These are phyloP conservation scores for Oreochromis spilurus DNA, from an alignment of 2,113 vertebrate species.

Conservation along the genomic window DNA sequence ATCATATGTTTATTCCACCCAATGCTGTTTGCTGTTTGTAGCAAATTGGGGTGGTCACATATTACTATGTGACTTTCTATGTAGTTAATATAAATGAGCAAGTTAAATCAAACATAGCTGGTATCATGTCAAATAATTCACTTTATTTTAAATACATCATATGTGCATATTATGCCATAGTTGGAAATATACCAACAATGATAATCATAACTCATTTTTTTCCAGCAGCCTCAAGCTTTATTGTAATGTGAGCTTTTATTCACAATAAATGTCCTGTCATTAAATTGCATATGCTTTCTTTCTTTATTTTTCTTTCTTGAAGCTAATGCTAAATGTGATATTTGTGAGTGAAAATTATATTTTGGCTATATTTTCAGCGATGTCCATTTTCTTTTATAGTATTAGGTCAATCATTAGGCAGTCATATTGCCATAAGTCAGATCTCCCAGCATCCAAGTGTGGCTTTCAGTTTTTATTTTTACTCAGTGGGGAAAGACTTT, in stretches of 20 bases:
- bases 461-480: not conserved
- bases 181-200: conserved; percentile 51
- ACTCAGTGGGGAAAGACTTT: not conserved
- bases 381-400: not conserved
- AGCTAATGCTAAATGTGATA: not conserved
- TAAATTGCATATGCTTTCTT: conserved; percentile 8
- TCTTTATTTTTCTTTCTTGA: rapidly evolving
- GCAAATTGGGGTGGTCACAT: not conserved
- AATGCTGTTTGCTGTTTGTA: not conserved
- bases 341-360: not conserved
- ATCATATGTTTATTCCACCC: not conserved
- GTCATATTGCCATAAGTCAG: not conserved
- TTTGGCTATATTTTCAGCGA: not conserved
- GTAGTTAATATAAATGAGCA: not conserved
- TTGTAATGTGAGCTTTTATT: conserved; percentile 80
- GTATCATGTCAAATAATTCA: conserved; percentile 68
- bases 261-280: conserved; percentile 83
- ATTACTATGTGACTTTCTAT: not conserved
- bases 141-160: conserved; percentile 42
- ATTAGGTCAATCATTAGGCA: not conserved
- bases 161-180: conserved; percentile 72
- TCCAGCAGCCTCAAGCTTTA: conserved; percentile 74
- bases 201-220: conserved; percentile 64
- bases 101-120: conserved; percentile 28
- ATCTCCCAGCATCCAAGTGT: not conserved